Conservation (phyloP, 2,797 vertebrate genomes). For the Lophotriccus pileatus region DNA sequence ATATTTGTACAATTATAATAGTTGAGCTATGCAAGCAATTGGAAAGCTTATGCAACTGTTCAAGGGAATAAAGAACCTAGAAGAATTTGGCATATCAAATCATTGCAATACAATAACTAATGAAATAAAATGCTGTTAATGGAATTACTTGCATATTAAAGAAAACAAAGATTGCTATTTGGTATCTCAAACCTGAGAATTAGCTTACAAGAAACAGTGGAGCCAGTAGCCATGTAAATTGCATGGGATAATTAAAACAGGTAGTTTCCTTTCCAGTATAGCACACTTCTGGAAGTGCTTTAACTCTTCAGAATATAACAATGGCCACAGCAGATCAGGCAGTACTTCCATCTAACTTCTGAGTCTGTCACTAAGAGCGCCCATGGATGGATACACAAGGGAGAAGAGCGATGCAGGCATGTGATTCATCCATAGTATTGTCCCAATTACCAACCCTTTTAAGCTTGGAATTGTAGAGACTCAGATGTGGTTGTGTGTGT, state of each 20-base stretch:
- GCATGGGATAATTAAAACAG: neutral
- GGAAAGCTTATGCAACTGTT: conserved; percentile 31
- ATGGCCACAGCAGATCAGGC: neutral
- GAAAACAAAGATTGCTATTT: conserved; percentile 26
- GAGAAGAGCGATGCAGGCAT: neutral
- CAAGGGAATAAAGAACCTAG: neutral
- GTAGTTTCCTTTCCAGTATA: neutral
- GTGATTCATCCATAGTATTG: neutral
- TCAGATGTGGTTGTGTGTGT: neutral
- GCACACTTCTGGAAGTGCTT: neutral
- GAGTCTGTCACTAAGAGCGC: neutral
- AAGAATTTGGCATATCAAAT: neutral
- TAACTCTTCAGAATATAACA: neutral
- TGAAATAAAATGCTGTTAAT: neutral
- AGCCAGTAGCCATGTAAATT: neutral
- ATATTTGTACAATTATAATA: conserved; percentile 51
- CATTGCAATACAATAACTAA: neutral
- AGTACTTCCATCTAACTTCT: neutral
- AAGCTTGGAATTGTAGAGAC: neutral
- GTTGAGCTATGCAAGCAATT: conserved; percentile 32
- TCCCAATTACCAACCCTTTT: neutral
- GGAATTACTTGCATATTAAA: neutral
- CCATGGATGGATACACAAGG: neutral
- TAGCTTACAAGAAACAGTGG: neutral
- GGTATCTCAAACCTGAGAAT: neutral